Base-by-base conservation (phyloP, 2,797 vertebrate genomes). In the Zonotrichia albicollis region DNA sequence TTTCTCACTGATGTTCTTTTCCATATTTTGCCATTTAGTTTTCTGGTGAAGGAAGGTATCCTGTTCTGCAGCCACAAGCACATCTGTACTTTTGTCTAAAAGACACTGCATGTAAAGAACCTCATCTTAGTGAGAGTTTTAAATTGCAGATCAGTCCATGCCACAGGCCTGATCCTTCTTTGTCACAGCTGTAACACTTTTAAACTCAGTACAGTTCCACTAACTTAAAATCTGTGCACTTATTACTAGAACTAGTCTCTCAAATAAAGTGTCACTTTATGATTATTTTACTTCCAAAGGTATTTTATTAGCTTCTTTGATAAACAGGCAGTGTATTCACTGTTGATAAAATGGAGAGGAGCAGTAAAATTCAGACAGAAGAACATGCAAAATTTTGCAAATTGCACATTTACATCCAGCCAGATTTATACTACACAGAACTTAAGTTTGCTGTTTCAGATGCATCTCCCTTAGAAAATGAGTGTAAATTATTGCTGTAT, bases 221-320 rank as follows among this genome's bases (percentile, higher is more conserved):
- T 70, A 77, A 36, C 4, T 6, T 55, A 73, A 70, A 73, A 70
- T 62, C 26, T 55, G 3, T 62, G 26, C 23, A 20, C 10, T 34
- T 62, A 18, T 72, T 34, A 46, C 46, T 36, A 66, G 25, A 81
- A 40, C 25, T 27, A 30, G 6, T 62, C 10, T 83, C 43, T n/a
- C 11, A 62, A 55, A 67, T n/a, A 50, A 46, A 46, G 1, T 3
- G 1, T 27, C n/a, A 13, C 26, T 75, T 78, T 42, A 65, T 43
- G 29, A 61, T 72, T 81, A 46, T 16, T 92, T 42, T 66, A 58
- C 64, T 95, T 96, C 96, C 82, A 96, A 93, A 95, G 61, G 55
- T 91, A 26, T 74, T 93, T 90, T 95, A 80, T 94, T 87, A 75
- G 25, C 64, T 92, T 89, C 43, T 46, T 97, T 21, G 7, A 48